Percentiles rank a stretch among this genome's conserved stretches.
phyloP scores from a whole-genome alignment of 2,113 vertebrate species.

The Tor tambroides region DNA sequence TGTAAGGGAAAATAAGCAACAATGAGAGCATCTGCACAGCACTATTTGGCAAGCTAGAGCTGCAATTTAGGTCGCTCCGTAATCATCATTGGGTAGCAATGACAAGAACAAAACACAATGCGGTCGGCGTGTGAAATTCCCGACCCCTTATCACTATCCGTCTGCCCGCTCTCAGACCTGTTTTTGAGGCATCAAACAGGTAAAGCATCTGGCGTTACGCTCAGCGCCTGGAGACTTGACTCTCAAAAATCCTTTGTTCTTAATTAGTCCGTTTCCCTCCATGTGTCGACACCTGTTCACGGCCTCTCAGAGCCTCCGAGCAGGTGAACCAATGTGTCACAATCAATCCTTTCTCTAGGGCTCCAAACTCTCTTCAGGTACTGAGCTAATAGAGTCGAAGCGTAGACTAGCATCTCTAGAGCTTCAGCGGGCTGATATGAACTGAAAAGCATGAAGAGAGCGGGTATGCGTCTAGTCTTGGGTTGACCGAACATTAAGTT shows the following conservation, averaged over 20 bases:
- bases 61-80: too few relatives aligned
- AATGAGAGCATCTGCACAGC: background rate
- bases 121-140: background rate
- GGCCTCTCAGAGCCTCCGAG: background rate
- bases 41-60: background rate
- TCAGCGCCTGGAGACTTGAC: background rate
- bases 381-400: background rate
- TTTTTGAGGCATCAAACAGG: background rate
- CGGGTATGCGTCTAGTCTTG: background rate
- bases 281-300: conserved; percentile 38
- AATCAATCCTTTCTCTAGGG: conserved; percentile 32
- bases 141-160: background rate
- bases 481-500: background rate
- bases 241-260: background rate
- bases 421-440: background rate
- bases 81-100: background rate
- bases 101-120: conserved; percentile 30
- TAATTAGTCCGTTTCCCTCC: conserved; percentile 31
- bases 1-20: background rate
- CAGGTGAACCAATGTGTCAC: conserved; percentile 31
- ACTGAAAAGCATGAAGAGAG: background rate
- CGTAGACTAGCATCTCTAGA: background rate
- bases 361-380: background rate
- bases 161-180: background rate
- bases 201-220: conserved; percentile 4